These are phyloP conservation scores for Piprites chloris DNA, from an alignment of 2,113 vertebrate species.

Conservation along the genomic window DNA sequence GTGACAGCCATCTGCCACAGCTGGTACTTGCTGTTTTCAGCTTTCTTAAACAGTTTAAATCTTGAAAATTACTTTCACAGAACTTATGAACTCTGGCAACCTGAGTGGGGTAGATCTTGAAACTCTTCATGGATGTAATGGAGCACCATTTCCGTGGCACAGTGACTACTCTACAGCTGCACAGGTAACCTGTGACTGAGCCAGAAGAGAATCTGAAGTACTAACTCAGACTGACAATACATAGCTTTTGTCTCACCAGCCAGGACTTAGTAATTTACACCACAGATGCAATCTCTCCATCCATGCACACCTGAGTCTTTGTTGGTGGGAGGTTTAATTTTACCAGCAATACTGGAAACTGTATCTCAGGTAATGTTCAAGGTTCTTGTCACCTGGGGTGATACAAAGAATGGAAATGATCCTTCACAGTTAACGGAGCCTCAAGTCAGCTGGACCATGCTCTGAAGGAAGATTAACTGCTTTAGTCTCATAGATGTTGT, in stretches of 20 bases:
- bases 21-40: not conserved
- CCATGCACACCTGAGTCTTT: not conserved
- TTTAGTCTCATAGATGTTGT: not conserved
- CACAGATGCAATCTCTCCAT: not conserved
- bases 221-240: not conserved
- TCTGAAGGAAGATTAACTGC: not conserved
- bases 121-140: not conserved
- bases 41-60: not conserved
- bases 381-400: not conserved
- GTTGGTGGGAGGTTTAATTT: not conserved
- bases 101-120: not conserved
- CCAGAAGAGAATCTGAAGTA: not conserved
- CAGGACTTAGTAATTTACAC: not conserved
- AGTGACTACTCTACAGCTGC: not conserved
- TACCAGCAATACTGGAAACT: not conserved
- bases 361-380: not conserved
- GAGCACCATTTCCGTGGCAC: not conserved
- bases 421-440: not conserved
- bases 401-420: not conserved
- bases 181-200: not conserved
- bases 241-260: not conserved
- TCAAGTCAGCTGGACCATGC: not conserved
- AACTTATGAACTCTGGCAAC: not conserved
- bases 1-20: fast-evolving
- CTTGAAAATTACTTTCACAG: not conserved